phyloP scores from a whole-genome alignment of 2,797 vertebrate genomes.

The Xenops minutus region DNA sequence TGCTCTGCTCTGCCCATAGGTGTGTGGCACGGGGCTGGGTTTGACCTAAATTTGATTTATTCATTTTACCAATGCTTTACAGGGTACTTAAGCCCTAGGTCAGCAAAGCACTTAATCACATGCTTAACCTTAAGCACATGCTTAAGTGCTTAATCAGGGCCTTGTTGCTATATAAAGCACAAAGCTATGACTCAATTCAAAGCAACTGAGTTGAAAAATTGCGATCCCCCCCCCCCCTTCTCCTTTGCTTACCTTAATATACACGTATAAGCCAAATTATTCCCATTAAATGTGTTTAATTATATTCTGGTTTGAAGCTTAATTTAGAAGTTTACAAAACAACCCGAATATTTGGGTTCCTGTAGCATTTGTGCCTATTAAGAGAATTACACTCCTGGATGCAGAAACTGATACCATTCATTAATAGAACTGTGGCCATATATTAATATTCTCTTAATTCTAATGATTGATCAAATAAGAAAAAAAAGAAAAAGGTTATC shows the following conservation, averaged over 20 bases:
- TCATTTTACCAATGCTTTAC: constrained; percentile 56
- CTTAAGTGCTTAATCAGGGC: constrained; percentile 65
- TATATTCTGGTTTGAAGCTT: not conserved
- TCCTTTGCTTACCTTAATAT: not conserved
- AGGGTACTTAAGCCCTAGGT: constrained; percentile 60
- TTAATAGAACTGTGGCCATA: not conserved
- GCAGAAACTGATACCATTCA: not conserved
- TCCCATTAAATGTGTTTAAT: not conserved
- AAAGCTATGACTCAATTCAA: constrained; percentile 37
- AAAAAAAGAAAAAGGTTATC: not conserved
- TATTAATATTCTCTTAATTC: not conserved
- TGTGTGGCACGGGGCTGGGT: constrained; percentile 20
- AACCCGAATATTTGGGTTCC: not conserved
- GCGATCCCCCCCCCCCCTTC: not conserved
- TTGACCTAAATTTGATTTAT: constrained; percentile 68
- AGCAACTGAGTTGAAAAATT: not conserved
- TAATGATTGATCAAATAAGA: not conserved
- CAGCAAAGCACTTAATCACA: constrained; percentile 65
- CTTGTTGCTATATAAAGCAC: constrained; percentile 50
- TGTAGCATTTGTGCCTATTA: not conserved
- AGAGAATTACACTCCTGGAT: not conserved
- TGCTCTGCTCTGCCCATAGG: constrained; percentile 19
- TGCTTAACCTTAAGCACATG: constrained; percentile 67
- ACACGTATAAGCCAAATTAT: not conserved
- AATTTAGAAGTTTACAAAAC: not conserved